These are phyloP conservation scores for Hirtodrosophila alboralis DNA, from an alignment of 2,888 invertebrate genomes.

Conservation along the genomic window DNA sequence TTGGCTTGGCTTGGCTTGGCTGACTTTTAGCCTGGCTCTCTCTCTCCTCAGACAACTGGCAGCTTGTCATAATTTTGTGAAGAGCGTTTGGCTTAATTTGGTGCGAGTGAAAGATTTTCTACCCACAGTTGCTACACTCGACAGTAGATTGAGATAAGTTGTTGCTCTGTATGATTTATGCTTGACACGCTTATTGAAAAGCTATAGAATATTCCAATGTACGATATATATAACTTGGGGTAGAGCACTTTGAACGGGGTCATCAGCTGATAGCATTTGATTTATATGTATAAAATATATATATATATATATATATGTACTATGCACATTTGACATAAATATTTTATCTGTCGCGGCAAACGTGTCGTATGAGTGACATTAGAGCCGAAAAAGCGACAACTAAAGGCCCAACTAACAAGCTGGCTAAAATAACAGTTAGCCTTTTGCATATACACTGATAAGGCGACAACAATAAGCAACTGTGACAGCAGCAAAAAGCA, in stretches of 20 bases:
- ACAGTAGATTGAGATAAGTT: conserved; percentile 69
- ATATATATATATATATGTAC: too few relatives aligned
- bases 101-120: conserved; percentile 57
- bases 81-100: conserved; percentile 68
- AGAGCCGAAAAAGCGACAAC: conserved; percentile 51
- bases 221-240: too few relatives aligned
- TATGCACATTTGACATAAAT: conserved; percentile 69
- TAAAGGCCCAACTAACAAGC: conserved; percentile 59
- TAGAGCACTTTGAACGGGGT: conserved; percentile 59
- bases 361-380: conserved; percentile 80
- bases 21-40: conserved; percentile 17
- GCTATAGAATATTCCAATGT: conserved; percentile 52
- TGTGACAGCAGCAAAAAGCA: conserved; percentile 35
- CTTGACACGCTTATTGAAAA: conserved; percentile 80
- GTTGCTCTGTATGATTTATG: conserved; percentile 62
- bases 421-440: conserved; percentile 65
- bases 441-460: conserved; percentile 77
- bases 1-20: conserved; percentile 46
- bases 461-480: conserved; percentile 68
- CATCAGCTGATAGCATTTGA: conserved; percentile 77
- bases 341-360: conserved; percentile 66
- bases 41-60: conserved; percentile 49
- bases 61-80: conserved; percentile 75
- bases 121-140: conserved; percentile 27
- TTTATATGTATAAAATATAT: conserved; percentile 71